phyloP scores from a whole-genome alignment of 1,140 invertebrate species.

The Drosophila ercepeae region DNA sequence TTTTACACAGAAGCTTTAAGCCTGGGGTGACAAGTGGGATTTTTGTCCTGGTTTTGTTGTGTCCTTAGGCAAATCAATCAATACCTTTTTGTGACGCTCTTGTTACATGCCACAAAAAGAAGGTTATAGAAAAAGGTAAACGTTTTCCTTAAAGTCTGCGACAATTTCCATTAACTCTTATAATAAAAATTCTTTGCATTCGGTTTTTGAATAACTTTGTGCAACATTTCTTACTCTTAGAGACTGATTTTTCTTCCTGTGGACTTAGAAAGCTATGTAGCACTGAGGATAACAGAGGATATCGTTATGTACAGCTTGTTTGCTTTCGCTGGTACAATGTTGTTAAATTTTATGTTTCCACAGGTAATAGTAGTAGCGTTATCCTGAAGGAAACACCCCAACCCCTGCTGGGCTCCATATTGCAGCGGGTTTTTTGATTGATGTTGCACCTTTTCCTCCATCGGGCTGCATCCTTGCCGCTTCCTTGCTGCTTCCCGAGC shows the following conservation, averaged over 20 bases:
- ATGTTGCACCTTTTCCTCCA: slow-evolving; percentile 58
- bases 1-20: background rate
- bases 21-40: background rate
- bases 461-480: too few relatives aligned
- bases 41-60: background rate
- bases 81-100: background rate
- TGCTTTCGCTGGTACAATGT: slow-evolving; percentile 46
- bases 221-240: background rate
- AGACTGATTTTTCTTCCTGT: background rate
- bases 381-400: slow-evolving; percentile 20
- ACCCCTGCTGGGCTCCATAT: slow-evolving; percentile 31
- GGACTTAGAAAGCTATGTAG: slow-evolving; percentile 4
- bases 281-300: slow-evolving; percentile 49
- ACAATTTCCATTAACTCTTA: background rate
- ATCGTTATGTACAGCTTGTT: slow-evolving; percentile 71
- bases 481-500: slow-evolving; percentile 2
- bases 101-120: background rate
- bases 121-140: background rate
- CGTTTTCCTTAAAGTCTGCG: background rate
- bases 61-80: background rate
- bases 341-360: slow-evolving; percentile 77
- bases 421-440: slow-evolving; percentile 72
- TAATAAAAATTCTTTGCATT: too few relatives aligned
- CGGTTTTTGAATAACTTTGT: background rate
- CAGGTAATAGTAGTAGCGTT: slow-evolving; percentile 55